A percentile compares a stretch with the other conserved stretches of the same genome.
These are phyloP conservation scores for Zaprionus inermis DNA, from an alignment of 1,140 invertebrate genomes.

Conservation along the genomic window DNA sequence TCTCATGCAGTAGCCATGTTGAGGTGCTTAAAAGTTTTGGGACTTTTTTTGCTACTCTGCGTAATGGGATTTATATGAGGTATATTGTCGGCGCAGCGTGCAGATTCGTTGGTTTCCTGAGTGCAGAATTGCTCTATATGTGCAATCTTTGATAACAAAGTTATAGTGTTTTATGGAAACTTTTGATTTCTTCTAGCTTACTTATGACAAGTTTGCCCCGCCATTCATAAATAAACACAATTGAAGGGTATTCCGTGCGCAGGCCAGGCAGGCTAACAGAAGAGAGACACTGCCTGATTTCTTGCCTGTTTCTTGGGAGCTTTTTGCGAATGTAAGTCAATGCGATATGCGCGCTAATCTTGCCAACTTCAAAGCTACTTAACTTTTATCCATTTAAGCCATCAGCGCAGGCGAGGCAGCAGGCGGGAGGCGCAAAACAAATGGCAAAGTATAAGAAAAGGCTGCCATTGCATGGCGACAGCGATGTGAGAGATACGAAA, in stretches of 20 bases:
- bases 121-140: neutral
- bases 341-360: constrained; percentile 78
- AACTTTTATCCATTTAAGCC: constrained; percentile 81
- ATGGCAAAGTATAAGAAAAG: constrained; percentile 68
- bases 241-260: constrained; percentile 50
- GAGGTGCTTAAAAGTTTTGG: constrained; percentile 56
- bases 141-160: neutral
- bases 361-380: constrained; percentile 79
- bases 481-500: constrained; percentile 26
- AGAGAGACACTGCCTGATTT: neutral
- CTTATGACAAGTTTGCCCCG: neutral
- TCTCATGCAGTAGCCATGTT: constrained; percentile 13
- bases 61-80: constrained; percentile 30
- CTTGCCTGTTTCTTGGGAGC: constrained; percentile 42
- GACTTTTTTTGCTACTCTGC: constrained; percentile 45
- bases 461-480: constrained; percentile 34
- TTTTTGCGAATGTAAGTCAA: constrained; percentile 56
- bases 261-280: constrained; percentile 6
- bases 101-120: neutral
- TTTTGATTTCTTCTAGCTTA: neutral
- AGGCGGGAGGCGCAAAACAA: constrained; percentile 52
- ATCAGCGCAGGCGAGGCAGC: constrained; percentile 58
- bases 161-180: neutral
- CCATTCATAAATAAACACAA: neutral
- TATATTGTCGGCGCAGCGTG: neutral